These are phyloP conservation scores for Philonicus albiceps DNA, from an alignment of 2,888 invertebrate genomes.

Conservation along the genomic window DNA sequence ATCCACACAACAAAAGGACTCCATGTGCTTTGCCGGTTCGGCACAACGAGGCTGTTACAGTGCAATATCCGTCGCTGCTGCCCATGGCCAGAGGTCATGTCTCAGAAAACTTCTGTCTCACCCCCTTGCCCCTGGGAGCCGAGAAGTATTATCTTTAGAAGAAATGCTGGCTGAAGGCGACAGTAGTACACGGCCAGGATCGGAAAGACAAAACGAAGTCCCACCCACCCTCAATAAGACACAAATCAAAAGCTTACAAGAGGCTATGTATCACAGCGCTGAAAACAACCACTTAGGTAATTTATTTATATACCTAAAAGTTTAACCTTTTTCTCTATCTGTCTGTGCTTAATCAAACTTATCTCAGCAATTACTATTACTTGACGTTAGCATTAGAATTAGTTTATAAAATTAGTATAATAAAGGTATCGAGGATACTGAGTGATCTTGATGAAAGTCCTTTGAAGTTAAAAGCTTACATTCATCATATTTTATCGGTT, in stretches of 20 bases:
- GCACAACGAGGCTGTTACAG: constrained; percentile 88
- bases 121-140: constrained; percentile 71
- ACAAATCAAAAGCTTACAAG: constrained; percentile 85
- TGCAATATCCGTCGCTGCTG: constrained; percentile 88
- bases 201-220: constrained; percentile 59
- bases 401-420: too few species aligned
- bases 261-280: constrained; percentile 93
- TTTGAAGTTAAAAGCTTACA: too few species aligned
- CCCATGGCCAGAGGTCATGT: constrained; percentile 83
- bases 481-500: too few species aligned
- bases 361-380: too few species aligned
- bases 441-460: background rate
- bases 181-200: constrained; percentile 56
- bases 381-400: too few species aligned
- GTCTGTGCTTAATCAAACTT: too few species aligned
- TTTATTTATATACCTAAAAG: constrained; percentile 40
- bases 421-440: too few species aligned
- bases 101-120: constrained; percentile 81
- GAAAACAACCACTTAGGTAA: constrained; percentile 87
- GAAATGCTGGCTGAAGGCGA: constrained; percentile 90
- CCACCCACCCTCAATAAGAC: constrained; percentile 73
- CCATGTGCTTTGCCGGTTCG: constrained; percentile 84
- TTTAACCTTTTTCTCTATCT: too few species aligned
- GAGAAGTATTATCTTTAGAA: constrained; percentile 84
- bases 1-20: constrained; percentile 83